These are phyloP conservation scores for Ganaspis brasiliensis DNA, from an alignment of 2,888 invertebrate species.

Conservation along the genomic window DNA sequence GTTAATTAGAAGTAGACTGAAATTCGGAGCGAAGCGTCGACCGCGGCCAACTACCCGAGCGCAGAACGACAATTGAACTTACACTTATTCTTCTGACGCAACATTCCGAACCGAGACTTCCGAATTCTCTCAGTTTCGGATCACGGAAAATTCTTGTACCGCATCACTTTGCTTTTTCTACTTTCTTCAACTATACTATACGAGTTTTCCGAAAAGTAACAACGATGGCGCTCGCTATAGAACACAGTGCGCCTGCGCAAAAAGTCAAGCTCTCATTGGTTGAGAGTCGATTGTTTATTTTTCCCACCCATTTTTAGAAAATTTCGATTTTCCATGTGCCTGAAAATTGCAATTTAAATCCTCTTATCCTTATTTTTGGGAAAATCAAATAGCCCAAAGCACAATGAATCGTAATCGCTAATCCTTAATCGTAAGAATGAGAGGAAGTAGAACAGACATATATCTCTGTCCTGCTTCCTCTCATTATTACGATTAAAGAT, in stretches of 20 bases:
- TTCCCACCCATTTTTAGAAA: background rate
- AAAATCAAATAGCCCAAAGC: no score
- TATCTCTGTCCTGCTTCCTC: no score
- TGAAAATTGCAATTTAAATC: no score
- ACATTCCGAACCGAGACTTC: constrained; percentile 24
- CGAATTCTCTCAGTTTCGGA: constrained; percentile 17
- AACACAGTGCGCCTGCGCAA: background rate
- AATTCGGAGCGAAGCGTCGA: constrained; percentile 36
- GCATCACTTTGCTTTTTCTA: constrained; percentile 4
- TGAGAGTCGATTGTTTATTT: background rate
- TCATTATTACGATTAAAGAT: no score
- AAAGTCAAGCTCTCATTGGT: background rate
- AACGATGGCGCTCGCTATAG: constrained; percentile 4
- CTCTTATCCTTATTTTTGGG: no score
- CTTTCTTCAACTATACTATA: no score
- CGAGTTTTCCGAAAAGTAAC: constrained; percentile 5
- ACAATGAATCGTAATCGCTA: no score
- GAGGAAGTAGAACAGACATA: no score
- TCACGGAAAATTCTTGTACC: constrained; percentile 17
- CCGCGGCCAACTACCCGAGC: background rate
- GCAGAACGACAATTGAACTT: background rate
- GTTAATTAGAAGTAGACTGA: constrained; percentile 51
- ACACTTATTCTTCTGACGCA: constrained; percentile 18
- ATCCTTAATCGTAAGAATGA: no score
- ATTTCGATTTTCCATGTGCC: background rate